phyloP scores from a whole-genome alignment of 2,888 invertebrate species.

The Standfussiana lucernea region DNA sequence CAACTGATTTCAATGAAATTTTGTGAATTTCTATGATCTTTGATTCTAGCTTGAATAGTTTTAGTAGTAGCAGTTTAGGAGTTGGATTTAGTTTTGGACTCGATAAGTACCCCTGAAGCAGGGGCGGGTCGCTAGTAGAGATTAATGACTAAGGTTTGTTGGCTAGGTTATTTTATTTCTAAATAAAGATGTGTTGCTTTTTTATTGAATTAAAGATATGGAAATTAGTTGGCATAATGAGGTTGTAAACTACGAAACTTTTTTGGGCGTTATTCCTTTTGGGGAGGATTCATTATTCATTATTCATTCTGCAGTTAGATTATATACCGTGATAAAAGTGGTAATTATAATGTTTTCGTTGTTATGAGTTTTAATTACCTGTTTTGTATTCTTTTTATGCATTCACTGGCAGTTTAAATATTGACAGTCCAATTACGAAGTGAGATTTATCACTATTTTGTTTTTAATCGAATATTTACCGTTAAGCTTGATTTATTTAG shows the following conservation, averaged over 20 bases:
- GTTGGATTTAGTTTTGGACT: not conserved
- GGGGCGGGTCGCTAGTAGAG: too few species aligned
- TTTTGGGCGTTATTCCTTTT: not conserved
- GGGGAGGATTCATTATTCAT: too few species aligned
- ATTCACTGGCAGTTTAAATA: not conserved
- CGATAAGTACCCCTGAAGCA: not conserved
- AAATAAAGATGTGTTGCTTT: not conserved
- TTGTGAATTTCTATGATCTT: not conserved
- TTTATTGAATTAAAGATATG: not conserved
- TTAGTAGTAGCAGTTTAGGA: too few species aligned
- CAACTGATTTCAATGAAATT: not conserved
- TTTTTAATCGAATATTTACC: not conserved
- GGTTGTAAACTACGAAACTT: not conserved
- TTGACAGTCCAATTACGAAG: conserved; percentile 13
- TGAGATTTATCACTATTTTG: conserved; percentile 14
- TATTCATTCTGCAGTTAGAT: too few species aligned
- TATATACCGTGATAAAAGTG: conserved; percentile 30
- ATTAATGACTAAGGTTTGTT: not conserved
- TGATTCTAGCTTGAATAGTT: not conserved
- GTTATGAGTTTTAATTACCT: conserved; percentile 15
- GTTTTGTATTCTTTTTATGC: conserved; percentile 26
- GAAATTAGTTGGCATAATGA: conserved; percentile 8
- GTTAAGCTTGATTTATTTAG: not conserved
- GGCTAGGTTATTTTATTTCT: not conserved
- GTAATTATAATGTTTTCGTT: conserved; percentile 30